Conservation (phyloP, 2,113 vertebrate species). For the Nothocercus nigrocapillus region DNA sequence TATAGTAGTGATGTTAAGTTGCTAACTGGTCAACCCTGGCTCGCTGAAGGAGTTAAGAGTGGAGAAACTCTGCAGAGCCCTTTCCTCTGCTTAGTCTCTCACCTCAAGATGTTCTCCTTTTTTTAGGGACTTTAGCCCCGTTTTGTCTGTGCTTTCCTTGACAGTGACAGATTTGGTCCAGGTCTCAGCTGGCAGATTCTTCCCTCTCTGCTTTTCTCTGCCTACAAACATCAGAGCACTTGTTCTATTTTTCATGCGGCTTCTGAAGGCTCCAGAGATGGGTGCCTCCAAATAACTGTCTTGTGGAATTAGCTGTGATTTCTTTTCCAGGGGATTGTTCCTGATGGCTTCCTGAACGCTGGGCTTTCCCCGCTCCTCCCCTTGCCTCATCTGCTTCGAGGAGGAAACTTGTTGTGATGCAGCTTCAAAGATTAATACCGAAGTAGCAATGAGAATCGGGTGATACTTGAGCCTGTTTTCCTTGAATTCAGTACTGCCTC, state of each 20-base stretch:
- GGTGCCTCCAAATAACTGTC: not conserved
- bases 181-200: not conserved
- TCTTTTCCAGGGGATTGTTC: not conserved
- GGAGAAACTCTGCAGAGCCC: not conserved
- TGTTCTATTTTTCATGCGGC: not conserved
- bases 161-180: not conserved
- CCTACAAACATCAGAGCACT: not conserved
- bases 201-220: not conserved
- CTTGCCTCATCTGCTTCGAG: not conserved
- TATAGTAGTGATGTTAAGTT: fast-evolving
- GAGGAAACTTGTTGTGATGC: not conserved
- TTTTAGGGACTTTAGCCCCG: not conserved
- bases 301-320: not conserved
- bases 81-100: not conserved
- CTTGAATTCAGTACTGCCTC: not conserved
- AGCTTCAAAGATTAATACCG: not conserved
- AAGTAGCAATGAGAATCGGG: not conserved
- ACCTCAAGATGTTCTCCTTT: not conserved
- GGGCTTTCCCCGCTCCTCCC: not conserved
- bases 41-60: not conserved
- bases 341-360: not conserved
- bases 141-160: not conserved
- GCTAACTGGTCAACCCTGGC: not conserved
- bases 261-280: not conserved
- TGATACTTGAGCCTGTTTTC: not conserved